These are phyloP conservation scores for Nephrotoma guestfalica DNA, from an alignment of 2,888 invertebrate species.

Conservation along the genomic window DNA sequence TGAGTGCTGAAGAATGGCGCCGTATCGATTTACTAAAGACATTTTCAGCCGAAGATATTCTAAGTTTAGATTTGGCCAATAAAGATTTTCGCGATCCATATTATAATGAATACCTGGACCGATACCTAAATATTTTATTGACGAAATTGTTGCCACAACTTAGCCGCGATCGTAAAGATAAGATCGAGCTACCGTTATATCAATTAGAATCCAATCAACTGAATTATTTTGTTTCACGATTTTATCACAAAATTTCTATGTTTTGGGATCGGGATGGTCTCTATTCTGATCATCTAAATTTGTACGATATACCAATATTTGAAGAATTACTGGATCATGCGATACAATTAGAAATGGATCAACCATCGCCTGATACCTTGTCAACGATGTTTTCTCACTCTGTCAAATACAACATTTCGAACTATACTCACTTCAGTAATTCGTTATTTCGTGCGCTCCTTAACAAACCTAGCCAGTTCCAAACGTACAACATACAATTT, in stretches of 20 bases:
- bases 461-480: too few relatives aligned
- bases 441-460: too few relatives aligned
- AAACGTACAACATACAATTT: too few relatives aligned
- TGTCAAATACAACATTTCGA: too few relatives aligned
- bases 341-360: not conserved
- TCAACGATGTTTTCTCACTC: too few relatives aligned
- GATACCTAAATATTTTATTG: not conserved
- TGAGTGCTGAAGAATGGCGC: not conserved
- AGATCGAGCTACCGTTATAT: not conserved
- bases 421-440: too few relatives aligned
- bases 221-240: not conserved
- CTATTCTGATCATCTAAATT: not conserved
- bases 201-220: not conserved
- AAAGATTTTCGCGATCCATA: not conserved
- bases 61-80: not conserved
- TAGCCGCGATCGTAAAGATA: not conserved
- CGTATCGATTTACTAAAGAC: not conserved
- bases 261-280: not conserved
- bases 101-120: not conserved
- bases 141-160: not conserved
- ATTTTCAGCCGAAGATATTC: not conserved
- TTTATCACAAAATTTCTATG: not conserved
- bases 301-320: not conserved
- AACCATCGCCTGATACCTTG: too few relatives aligned
- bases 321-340: not conserved